phyloP scores from a whole-genome alignment of 2,113 vertebrate genomes.

The Sylvietta virens region DNA sequence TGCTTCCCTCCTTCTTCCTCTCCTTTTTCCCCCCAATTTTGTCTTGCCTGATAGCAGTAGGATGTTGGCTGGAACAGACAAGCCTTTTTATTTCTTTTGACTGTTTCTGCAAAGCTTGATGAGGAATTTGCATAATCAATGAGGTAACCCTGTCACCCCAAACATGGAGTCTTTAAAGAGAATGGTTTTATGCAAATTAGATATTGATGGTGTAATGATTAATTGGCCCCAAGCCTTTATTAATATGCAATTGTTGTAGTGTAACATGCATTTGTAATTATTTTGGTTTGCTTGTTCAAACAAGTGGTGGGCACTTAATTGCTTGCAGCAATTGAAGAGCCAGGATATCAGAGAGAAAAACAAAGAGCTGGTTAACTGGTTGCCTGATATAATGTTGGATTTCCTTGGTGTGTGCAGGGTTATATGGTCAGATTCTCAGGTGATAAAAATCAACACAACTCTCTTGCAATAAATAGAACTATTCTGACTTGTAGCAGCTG shows the following conservation, averaged over 20 bases:
- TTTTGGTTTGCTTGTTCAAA: constrained; percentile 83
- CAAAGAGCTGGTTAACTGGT: constrained; percentile 24
- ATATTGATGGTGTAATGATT: constrained; percentile 97
- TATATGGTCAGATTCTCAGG: background rate
- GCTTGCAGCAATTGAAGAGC: constrained; percentile 65
- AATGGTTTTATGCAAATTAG: constrained; percentile 98
- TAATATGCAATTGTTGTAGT: constrained; percentile 93
- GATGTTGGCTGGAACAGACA: constrained; percentile 72
- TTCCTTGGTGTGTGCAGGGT: background rate
- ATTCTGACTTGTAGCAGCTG: background rate
- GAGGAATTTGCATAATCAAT: constrained; percentile 97
- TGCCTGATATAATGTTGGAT: background rate
- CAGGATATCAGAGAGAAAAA: constrained; percentile 50
- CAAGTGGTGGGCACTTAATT: constrained; percentile 81
- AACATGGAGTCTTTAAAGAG: constrained; percentile 90
- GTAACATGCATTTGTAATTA: constrained; percentile 90
- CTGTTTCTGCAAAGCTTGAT: constrained; percentile 85
- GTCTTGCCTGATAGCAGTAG: constrained; percentile 57
- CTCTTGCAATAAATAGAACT: background rate
- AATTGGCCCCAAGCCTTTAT: constrained; percentile 90
- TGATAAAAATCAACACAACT: background rate
- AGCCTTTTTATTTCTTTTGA: constrained; percentile 86
- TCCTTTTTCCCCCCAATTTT: background rate
- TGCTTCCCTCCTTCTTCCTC: background rate
- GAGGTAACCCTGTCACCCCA: constrained; percentile 92